phyloP scores from a whole-genome alignment of 2,113 vertebrate genomes.

The Rhinoptilus africanus region DNA sequence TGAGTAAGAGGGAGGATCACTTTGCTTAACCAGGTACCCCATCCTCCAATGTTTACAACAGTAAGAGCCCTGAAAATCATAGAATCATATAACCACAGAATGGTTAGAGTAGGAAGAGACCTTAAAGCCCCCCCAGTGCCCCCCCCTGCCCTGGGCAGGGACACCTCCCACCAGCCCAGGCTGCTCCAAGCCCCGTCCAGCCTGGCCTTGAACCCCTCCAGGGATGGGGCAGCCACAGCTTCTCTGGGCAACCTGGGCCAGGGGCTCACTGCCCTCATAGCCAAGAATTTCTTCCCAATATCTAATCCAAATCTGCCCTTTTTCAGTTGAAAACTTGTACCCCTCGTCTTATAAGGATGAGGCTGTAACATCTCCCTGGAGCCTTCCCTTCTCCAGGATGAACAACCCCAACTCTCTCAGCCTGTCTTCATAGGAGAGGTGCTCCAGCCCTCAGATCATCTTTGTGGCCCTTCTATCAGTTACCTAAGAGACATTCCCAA shows the following conservation, averaged over 20 bases:
- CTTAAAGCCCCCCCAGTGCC: too few species aligned
- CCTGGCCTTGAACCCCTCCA: too few species aligned
- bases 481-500: background rate
- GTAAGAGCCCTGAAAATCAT: background rate
- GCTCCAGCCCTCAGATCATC: background rate
- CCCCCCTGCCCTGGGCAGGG: too few species aligned
- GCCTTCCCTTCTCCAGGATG: background rate
- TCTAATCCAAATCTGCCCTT: background rate
- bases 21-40: background rate
- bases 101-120: too few species aligned
- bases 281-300: background rate
- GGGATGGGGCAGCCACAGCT: too few species aligned
- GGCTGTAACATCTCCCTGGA: background rate
- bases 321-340: background rate
- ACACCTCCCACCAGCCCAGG: too few species aligned
- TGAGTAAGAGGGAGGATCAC: accelerated
- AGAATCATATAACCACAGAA: too few species aligned
- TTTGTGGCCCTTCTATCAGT: background rate
- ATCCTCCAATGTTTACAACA: background rate
- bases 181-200: too few species aligned
- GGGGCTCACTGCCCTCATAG: background rate
- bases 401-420: background rate
- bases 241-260: background rate
- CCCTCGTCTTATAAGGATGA: background rate
- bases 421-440: background rate